These are phyloP conservation scores for Chaetodon trifascialis DNA, from an alignment of 2,113 vertebrate genomes.

Conservation along the genomic window DNA sequence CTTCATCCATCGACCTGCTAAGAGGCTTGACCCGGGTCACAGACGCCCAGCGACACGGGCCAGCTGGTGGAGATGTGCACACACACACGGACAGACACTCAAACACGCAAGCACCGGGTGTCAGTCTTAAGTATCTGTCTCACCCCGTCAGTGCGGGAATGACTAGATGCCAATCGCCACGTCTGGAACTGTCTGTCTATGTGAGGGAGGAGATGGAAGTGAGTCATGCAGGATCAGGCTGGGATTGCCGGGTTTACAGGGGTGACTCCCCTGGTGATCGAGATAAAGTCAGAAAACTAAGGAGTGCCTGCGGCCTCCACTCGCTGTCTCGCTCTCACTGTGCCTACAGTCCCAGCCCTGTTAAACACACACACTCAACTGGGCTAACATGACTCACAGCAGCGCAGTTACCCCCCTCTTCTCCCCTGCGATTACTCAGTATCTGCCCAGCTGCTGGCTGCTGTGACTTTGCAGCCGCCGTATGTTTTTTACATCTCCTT, in stretches of 20 bases:
- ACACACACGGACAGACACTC: background rate
- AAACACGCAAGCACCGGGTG: conserved; percentile 30
- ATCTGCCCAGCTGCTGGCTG: conserved; percentile 67
- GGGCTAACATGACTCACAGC: conserved; percentile 77
- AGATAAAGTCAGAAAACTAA: conserved; percentile 50
- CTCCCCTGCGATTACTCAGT: conserved; percentile 73
- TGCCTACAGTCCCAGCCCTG: conserved; percentile 62
- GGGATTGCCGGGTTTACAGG: conserved; percentile 61
- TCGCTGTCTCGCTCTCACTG: conserved; percentile 46
- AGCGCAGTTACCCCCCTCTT: conserved; percentile 49
- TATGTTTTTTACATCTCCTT: conserved; percentile 43
- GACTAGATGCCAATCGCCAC: conserved; percentile 48
- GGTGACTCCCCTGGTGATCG: conserved; percentile 58
- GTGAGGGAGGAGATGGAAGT: conserved; percentile 57
- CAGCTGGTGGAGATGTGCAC: conserved; percentile 67
- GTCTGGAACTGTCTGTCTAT: conserved; percentile 48
- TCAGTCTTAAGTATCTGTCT: conserved; percentile 70
- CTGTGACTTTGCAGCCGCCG: conserved; percentile 45
- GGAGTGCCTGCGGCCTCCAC: conserved; percentile 64
- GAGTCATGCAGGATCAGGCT: conserved; percentile 66
- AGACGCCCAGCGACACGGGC: conserved; percentile 41
- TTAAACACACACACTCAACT: conserved; percentile 70
- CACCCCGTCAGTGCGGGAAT: conserved; percentile 53
- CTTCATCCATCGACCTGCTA: conserved; percentile 67
- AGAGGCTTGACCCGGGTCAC: conserved; percentile 75